Evolutionary conservation across 2,113 vertebrate species (phyloP).

Genomic region (Chinchilla lanigera): DNA sequence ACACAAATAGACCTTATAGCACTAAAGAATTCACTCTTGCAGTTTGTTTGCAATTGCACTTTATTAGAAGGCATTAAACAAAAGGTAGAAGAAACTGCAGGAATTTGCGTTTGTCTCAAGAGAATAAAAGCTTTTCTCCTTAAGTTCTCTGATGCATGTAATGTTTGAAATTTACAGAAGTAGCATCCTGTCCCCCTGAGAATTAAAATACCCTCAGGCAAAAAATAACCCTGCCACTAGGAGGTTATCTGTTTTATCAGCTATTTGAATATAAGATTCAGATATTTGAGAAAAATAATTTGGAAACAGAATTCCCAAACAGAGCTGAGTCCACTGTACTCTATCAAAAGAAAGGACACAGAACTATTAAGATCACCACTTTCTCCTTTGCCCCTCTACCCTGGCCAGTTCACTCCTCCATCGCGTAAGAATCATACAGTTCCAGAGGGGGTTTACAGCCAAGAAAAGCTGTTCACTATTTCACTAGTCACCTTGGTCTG

Average conservation of each 20-base stretch:
- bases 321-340: background rate
- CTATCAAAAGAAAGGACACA: background rate
- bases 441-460: background rate
- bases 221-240: slow-evolving; percentile 53
- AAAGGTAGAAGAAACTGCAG: slow-evolving; percentile 56
- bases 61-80: slow-evolving; percentile 55
- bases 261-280: slow-evolving; percentile 29
- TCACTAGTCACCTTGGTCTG: background rate
- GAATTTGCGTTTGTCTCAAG: slow-evolving; percentile 57
- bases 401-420: background rate
- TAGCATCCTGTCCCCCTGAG: slow-evolving; percentile 51
- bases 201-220: slow-evolving; percentile 53
- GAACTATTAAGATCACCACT: background rate
- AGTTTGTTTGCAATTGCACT: slow-evolving; percentile 48
- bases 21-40: slow-evolving; percentile 43
- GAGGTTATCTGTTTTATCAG: slow-evolving; percentile 6
- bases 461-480: background rate
- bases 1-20: slow-evolving; percentile 55
- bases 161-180: slow-evolving; percentile 64
- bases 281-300: background rate
- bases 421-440: background rate
- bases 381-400: background rate
- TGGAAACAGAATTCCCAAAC: slow-evolving; percentile 18
- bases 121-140: slow-evolving; percentile 71
- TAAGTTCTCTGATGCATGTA: slow-evolving; percentile 56